Base-by-base conservation (phyloP, 30 jellyfish, hydroid and myxozoan species). In the Sanderia malayensis region DNA sequence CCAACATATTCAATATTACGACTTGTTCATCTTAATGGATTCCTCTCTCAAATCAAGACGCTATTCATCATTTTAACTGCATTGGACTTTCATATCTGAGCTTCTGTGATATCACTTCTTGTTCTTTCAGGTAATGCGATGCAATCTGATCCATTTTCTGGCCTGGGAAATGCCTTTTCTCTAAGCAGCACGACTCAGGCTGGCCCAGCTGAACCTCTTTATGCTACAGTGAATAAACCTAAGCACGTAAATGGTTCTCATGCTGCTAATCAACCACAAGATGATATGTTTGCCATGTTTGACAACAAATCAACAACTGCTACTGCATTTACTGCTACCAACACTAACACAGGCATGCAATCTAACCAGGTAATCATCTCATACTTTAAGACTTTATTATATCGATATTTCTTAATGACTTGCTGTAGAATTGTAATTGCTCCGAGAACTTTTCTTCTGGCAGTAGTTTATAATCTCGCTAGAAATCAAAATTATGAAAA, bases 211-310 rank as follows among this genome's bases (percentile, higher is more conserved):
- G 94, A 70, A 58, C 82, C 94, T n/a, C 81, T 82, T 26, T 82
- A 82, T 44, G 80, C 94, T 11, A 67, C 72, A 41, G 94, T 82
- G 9, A 86, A 82, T 31, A 82, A 61, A 61, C 60, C 94, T 1
- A 65, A 47, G 21, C 58, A 67, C 20, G 28, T 18, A 25, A 70
- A 81, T 37, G 13, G 10, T 13, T 37, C 52, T 6, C 52, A 37
- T 37, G 52, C 10, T 4, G 52, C 10, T 4, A 29, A 60, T 4
- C 86, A 74, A 74, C 74, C 2, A 27, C 64, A 21, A 49, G 15
- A 70, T 10, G 89, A 78, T 44, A 31, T 64, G 82, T 49, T 78
- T 65, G 81, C 67, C 28, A 52, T 78, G 78, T 78, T 78, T 65
- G 82, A 65, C 26, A 34, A 27, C 45, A 67, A 58, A 22, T 31